These are phyloP conservation scores for Drosophila albomicans DNA, from an alignment of 1,140 invertebrate genomes.

Conservation along the genomic window DNA sequence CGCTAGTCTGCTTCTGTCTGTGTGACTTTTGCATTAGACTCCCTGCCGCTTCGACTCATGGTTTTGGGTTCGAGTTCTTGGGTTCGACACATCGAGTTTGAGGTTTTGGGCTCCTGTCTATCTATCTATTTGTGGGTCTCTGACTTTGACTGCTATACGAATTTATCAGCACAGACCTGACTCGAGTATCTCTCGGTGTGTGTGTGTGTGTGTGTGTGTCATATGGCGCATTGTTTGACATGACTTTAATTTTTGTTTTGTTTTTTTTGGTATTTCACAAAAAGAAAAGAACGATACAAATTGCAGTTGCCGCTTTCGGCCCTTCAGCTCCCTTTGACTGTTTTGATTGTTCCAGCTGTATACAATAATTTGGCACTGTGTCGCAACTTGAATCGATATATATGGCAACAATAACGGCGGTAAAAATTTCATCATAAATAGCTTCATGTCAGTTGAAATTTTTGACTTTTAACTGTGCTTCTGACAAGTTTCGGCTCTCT, in stretches of 20 bases:
- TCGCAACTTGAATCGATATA: constrained; percentile 73
- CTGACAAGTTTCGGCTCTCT: constrained; percentile 10
- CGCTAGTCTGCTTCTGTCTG: constrained; percentile 46
- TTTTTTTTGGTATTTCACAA: constrained; percentile 12
- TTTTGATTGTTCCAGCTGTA: not conserved
- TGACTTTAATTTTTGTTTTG: constrained; percentile 60
- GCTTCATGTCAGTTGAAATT: constrained; percentile 65
- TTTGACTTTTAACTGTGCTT: constrained; percentile 51
- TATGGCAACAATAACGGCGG: constrained; percentile 57
- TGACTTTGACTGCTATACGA: constrained; percentile 28
- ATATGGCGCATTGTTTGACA: constrained; percentile 79
- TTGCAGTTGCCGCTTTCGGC: constrained; percentile 20
- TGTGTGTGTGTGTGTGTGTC: constrained; percentile 45
- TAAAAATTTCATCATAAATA: constrained; percentile 57
- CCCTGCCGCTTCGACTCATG: constrained; percentile 25
- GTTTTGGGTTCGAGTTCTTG: constrained; percentile 6
- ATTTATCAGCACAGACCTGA: constrained; percentile 27
- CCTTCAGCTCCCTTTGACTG: not conserved
- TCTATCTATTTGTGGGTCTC: constrained; percentile 41
- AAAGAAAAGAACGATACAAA: constrained; percentile 60
- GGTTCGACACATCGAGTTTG: constrained; percentile 11
- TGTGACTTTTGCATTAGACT: constrained; percentile 66
- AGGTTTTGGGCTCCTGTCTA: not conserved
- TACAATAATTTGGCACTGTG: constrained; percentile 68
- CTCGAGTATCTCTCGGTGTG: not conserved